A percentile compares a stretch with the other conserved stretches of the same genome.
phyloP scores from a whole-genome alignment of 1,140 invertebrate genomes.

The Caerostris extrusa region DNA sequence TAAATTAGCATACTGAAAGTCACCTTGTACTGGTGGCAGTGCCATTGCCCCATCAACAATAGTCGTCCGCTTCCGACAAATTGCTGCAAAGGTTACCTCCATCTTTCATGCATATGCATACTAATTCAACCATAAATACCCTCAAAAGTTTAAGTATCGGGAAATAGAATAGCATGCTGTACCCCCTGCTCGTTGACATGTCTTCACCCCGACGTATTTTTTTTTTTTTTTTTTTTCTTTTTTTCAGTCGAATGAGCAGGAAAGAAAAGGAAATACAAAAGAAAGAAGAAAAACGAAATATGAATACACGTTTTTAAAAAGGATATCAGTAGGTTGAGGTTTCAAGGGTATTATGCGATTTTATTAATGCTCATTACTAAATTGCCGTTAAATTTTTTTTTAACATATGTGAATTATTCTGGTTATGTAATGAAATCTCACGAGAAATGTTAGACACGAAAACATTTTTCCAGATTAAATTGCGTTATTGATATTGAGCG shows the following conservation, averaged over 20 bases:
- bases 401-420: too few species aligned
- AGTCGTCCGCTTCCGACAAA: slow-evolving; percentile 27
- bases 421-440: too few species aligned
- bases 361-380: background rate
- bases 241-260: background rate
- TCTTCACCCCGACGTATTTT: too few species aligned
- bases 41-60: slow-evolving; percentile 18
- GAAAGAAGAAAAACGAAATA: background rate
- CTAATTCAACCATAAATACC: slow-evolving; percentile 16
- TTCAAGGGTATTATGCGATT: background rate
- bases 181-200: slow-evolving; percentile 9
- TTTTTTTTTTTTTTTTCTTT: background rate
- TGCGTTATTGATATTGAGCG: too few species aligned
- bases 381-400: too few species aligned
- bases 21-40: slow-evolving; percentile 9
- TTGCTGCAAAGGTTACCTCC: slow-evolving; percentile 34
- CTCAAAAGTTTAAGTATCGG: background rate
- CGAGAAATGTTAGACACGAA: too few species aligned
- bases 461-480: too few species aligned
- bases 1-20: slow-evolving; percentile 56
- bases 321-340: background rate
- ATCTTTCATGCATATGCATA: slow-evolving; percentile 38
- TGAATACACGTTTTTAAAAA: background rate
- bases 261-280: background rate
- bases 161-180: background rate